phyloP scores from a whole-genome alignment of 2,797 vertebrate genomes.

The Otolemur crassicaudatus region DNA sequence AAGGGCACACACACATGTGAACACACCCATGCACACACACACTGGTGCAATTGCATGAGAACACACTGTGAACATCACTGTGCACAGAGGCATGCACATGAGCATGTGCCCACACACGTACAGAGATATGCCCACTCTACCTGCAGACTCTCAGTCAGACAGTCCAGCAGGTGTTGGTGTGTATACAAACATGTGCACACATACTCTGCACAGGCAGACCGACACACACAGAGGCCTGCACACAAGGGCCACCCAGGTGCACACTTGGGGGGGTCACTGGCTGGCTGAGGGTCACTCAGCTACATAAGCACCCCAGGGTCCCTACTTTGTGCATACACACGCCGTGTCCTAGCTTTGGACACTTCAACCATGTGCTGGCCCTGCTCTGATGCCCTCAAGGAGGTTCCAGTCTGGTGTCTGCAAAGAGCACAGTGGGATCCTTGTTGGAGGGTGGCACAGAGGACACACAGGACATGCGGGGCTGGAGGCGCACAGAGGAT shows the following conservation, averaged over 20 bases:
- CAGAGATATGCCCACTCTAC: not conserved
- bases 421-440: not conserved
- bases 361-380: not conserved
- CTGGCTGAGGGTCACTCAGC: not conserved
- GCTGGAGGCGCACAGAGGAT: not conserved
- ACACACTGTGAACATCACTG: not conserved
- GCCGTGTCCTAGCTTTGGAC: not conserved
- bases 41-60: not conserved
- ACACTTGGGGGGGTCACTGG: too few relatives aligned
- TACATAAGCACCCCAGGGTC: not conserved
- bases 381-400: not conserved
- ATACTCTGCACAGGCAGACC: rapidly evolving
- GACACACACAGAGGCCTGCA: not conserved
- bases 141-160: not conserved
- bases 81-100: rapidly evolving
- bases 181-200: not conserved
- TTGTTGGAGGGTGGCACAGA: not conserved
- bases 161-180: not conserved
- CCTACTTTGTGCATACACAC: not conserved
- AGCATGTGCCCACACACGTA: too few relatives aligned
- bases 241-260: not conserved
- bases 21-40: not conserved
- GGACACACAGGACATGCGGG: not conserved
- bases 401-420: not conserved
- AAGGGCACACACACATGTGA: not conserved